phyloP scores from a whole-genome alignment of 2,113 vertebrate genomes.

The Ochotona curzoniae region DNA sequence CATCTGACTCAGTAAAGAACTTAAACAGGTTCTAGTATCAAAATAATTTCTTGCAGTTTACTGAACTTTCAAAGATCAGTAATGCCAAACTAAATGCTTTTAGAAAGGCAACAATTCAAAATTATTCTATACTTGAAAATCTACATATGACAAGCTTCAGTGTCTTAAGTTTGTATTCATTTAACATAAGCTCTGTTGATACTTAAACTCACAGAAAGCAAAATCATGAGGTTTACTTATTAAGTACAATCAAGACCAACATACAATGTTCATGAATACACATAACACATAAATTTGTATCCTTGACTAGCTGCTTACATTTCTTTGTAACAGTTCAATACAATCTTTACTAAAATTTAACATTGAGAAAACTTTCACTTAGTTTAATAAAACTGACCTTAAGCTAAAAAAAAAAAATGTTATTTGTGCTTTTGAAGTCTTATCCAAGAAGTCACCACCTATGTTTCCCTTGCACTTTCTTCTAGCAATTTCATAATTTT shows the following conservation, averaged over 20 bases:
- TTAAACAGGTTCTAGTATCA: neutral
- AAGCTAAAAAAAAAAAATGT: too few relatives aligned
- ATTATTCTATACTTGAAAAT: constrained; percentile 31
- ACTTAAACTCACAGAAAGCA: neutral
- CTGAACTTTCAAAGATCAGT: neutral
- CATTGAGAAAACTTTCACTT: neutral
- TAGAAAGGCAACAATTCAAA: constrained; percentile 23
- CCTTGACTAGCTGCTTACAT: neutral
- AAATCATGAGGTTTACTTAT: constrained; percentile 20
- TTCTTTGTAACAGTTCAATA: neutral
- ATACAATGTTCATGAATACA: constrained; percentile 20
- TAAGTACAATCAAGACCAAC: constrained; percentile 28
- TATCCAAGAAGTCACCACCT: too few relatives aligned
- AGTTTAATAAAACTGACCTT: neutral
- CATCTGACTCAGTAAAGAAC: neutral
- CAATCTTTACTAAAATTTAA: constrained; percentile 33
- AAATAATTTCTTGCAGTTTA: neutral
- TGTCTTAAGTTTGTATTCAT: neutral
- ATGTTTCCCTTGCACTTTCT: too few relatives aligned
- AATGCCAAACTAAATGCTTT: constrained; percentile 23
- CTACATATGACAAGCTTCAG: neutral
- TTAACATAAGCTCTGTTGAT: constrained; percentile 1
- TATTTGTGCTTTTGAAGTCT: too few relatives aligned
- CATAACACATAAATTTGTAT: neutral
- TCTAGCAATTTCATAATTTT: too few relatives aligned